phyloP scores from a whole-genome alignment of 2,888 invertebrate genomes.

The Phyllotreta cruciferae region DNA sequence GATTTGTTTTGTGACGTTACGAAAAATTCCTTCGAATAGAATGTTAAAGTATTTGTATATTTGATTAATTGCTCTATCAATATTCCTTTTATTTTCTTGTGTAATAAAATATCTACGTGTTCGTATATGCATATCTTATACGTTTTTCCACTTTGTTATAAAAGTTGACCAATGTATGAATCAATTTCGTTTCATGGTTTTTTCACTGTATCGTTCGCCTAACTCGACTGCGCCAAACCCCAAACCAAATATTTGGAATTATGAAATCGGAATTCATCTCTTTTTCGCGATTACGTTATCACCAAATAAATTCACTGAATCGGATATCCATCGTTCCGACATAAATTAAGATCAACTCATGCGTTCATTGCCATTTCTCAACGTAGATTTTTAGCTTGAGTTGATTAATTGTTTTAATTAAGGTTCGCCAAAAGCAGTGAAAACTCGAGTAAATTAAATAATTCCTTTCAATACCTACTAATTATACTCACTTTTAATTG shows the following conservation, averaged over 20 bases:
- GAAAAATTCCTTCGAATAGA: neutral
- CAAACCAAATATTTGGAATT: conserved; percentile 12
- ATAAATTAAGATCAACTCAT: conserved; percentile 18
- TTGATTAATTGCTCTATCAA: no score
- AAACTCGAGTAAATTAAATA: no score
- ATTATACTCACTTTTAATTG: no score
- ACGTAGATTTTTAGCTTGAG: neutral
- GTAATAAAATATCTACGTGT: no score
- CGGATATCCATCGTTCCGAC: conserved; percentile 5
- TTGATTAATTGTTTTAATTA: no score
- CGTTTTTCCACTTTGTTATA: no score
- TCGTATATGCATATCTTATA: no score
- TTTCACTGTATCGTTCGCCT: neutral
- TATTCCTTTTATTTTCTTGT: no score
- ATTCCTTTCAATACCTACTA: no score
- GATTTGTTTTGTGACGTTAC: neutral
- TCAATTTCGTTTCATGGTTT: conserved; percentile 10
- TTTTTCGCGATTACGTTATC: conserved; percentile 9
- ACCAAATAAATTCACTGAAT: no score
- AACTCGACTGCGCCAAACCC: neutral
- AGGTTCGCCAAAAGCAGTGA: no score
- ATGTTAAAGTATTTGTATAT: neutral
- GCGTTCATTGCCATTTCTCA: conserved; percentile 8
- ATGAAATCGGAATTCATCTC: conserved; percentile 17
- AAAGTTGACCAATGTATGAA: neutral